phyloP scores from a whole-genome alignment of 2,888 invertebrate species.

The Machimus rusticus region DNA sequence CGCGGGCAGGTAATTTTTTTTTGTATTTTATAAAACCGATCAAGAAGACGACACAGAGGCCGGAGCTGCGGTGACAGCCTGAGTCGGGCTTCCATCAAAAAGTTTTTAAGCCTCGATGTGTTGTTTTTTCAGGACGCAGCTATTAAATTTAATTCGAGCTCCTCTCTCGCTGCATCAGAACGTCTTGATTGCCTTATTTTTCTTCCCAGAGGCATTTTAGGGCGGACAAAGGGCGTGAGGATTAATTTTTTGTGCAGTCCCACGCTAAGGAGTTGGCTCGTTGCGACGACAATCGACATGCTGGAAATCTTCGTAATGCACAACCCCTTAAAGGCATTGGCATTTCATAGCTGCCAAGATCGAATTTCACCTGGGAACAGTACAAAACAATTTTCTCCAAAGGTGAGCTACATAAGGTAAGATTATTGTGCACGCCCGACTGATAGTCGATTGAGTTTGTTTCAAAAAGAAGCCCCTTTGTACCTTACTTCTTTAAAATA shows the following conservation, averaged over 20 bases:
- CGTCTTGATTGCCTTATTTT: background rate
- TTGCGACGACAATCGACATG: background rate
- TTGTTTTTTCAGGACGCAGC: conserved; percentile 6
- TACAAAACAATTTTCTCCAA: background rate
- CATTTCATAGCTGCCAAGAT: conserved; percentile 21
- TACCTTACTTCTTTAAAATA: background rate
- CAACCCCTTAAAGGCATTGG: conserved; percentile 1
- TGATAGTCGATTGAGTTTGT: background rate
- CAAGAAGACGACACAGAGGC: background rate
- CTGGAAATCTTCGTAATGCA: background rate
- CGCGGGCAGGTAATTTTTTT: conserved; percentile 13
- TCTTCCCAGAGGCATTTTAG: background rate
- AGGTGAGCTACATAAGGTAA: background rate
- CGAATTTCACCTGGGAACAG: conserved; percentile 39
- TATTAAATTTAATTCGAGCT: conserved; percentile 40
- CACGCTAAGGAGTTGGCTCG: background rate
- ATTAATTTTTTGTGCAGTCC: conserved; percentile 40
- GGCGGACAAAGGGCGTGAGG: conserved; percentile 46
- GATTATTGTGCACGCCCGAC: background rate
- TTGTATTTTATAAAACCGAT: conserved; percentile 22
- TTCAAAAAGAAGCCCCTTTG: background rate
- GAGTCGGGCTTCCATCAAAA: conserved; percentile 25
- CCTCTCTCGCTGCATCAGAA: background rate
- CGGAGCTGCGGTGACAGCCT: conserved; percentile 5
- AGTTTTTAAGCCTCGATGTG: conserved; percentile 8